These are phyloP conservation scores for Stenotaenia linearis DNA, from an alignment of 2,888 invertebrate genomes.

Conservation along the genomic window DNA sequence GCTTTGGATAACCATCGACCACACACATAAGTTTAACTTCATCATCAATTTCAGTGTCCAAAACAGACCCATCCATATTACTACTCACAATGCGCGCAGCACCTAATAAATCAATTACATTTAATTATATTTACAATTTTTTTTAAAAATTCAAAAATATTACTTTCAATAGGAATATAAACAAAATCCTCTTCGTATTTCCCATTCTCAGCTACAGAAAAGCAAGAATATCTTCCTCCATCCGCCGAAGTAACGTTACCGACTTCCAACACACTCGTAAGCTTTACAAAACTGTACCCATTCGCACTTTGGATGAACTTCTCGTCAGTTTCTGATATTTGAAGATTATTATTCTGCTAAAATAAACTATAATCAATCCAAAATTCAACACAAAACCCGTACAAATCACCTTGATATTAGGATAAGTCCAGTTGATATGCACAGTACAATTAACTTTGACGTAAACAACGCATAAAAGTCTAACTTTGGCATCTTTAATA, in stretches of 20 bases:
- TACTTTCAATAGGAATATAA: conserved; percentile 17
- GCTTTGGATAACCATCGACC: neutral
- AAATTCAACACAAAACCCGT: neutral
- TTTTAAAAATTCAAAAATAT: too few relatives aligned
- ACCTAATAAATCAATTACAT: neutral
- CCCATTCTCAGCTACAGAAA: neutral
- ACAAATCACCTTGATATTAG: neutral
- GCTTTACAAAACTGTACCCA: conserved; percentile 7
- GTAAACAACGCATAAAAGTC: neutral
- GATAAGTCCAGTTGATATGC: neutral
- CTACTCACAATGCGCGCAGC: neutral
- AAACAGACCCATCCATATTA: neutral
- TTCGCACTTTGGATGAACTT: neutral
- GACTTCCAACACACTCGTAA: neutral
- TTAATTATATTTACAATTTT: too few relatives aligned
- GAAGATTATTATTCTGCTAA: neutral
- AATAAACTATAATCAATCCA: neutral
- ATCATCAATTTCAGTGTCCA: neutral
- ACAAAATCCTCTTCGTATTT: neutral
- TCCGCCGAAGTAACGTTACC: neutral
- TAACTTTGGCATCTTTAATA: neutral
- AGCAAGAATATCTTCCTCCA: neutral
- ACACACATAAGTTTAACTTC: neutral
- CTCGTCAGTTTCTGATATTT: neutral
- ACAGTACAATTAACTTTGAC: neutral